A percentile compares a stretch with the other conserved stretches of the same genome.
These are phyloP conservation scores for Zaprionus lachaisei DNA, from an alignment of 1,140 invertebrate species.

Conservation along the genomic window DNA sequence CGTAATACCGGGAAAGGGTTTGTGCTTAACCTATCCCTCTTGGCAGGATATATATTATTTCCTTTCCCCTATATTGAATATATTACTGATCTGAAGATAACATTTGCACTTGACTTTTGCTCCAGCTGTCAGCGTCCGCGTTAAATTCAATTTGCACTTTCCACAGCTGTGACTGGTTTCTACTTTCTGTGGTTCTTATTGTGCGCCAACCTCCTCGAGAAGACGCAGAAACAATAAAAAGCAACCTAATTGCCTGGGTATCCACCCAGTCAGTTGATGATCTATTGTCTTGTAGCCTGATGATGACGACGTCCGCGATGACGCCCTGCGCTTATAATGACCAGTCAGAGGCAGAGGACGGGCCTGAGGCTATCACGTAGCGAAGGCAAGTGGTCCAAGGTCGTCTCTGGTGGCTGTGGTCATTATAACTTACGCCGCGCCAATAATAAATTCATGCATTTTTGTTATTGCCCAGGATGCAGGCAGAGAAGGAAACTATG, in stretches of 20 bases:
- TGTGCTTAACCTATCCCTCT: background rate
- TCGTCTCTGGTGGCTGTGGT: constrained; percentile 37
- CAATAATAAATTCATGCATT: constrained; percentile 78
- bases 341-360: background rate
- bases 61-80: background rate
- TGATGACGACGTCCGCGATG: constrained; percentile 12
- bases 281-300: constrained; percentile 45
- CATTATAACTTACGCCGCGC: constrained; percentile 48
- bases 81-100: background rate
- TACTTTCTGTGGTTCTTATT: constrained; percentile 18
- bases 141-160: constrained; percentile 69
- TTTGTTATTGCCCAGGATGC: constrained; percentile 26
- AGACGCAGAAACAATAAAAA: constrained; percentile 40
- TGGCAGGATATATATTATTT: background rate
- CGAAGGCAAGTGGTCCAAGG: constrained; percentile 66
- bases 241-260: constrained; percentile 41
- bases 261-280: constrained; percentile 41
- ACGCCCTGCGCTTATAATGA: background rate
- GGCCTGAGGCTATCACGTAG: constrained; percentile 47
- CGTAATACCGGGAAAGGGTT: background rate
- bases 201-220: constrained; percentile 16
- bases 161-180: constrained; percentile 5
- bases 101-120: background rate
- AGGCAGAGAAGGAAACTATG: constrained; percentile 60
- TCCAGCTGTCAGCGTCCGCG: constrained; percentile 8